Evolutionary conservation across 2,113 vertebrate genomes (phyloP).

Genomic region (Bagarius yarrelli): DNA sequence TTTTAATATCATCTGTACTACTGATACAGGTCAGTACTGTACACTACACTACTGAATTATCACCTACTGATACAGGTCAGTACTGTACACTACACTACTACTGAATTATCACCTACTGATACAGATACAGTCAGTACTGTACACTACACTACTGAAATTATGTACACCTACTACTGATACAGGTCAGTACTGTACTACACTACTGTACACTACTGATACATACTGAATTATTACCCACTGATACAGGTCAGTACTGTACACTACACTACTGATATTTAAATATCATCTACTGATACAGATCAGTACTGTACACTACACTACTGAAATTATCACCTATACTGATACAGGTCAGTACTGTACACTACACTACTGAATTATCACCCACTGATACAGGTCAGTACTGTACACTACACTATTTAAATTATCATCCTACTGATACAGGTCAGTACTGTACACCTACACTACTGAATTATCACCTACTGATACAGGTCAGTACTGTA

Average conservation of each 20-base stretch:
- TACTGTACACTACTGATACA: neutral
- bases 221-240: neutral
- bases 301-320: neutral
- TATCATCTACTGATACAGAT: conserved; percentile 26
- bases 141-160: neutral
- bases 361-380: neutral
- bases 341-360: neutral
- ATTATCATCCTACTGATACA: neutral
- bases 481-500: neutral
- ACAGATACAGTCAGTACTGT: conserved; percentile 16
- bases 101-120: too few relatives aligned
- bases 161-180: too few relatives aligned
- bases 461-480: neutral
- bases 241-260: too few relatives aligned
- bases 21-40: neutral
- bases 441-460: conserved; percentile 5
- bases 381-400: neutral
- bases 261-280: too few relatives aligned
- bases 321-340: neutral
- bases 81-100: too few relatives aligned
- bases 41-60: neutral
- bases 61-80: too few relatives aligned
- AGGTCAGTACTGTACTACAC: neutral
- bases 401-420: neutral
- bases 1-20: too few relatives aligned